These are phyloP conservation scores for Colius striatus DNA, from an alignment of 2,113 vertebrate genomes.

Conservation along the genomic window DNA sequence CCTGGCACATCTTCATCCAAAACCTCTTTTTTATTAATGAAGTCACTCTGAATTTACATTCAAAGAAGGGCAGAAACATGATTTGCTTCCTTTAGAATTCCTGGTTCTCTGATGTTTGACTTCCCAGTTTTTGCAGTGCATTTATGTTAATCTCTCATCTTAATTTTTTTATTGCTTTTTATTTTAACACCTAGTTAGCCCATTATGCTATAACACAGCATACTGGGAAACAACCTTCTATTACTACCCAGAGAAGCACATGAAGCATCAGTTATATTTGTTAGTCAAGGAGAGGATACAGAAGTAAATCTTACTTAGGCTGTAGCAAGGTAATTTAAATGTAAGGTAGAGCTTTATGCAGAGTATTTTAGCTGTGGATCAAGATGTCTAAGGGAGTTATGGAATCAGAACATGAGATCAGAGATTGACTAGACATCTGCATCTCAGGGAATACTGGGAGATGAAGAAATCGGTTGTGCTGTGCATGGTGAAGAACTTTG, in stretches of 20 bases:
- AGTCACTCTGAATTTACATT: not conserved
- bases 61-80: not conserved
- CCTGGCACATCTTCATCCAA: not conserved
- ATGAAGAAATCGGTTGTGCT: not conserved
- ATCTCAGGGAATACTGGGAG: not conserved
- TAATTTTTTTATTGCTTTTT: not conserved
- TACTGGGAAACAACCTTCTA: not conserved
- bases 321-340: not conserved
- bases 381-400: not conserved
- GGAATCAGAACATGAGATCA: not conserved
- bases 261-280: not conserved
- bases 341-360: not conserved
- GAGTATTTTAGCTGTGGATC: not conserved
- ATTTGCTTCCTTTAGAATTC: not conserved
- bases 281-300: not conserved
- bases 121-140: not conserved
- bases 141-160: not conserved
- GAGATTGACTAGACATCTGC: not conserved
- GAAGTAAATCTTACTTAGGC: not conserved
- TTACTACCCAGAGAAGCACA: conserved; percentile 17
- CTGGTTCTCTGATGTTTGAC: not conserved
- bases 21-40: not conserved
- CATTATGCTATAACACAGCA: not conserved
- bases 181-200: conserved; percentile 3
- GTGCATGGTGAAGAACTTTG: not conserved